Base-by-base conservation (phyloP, 2,888 invertebrate genomes). In the Acronicta leporina region DNA sequence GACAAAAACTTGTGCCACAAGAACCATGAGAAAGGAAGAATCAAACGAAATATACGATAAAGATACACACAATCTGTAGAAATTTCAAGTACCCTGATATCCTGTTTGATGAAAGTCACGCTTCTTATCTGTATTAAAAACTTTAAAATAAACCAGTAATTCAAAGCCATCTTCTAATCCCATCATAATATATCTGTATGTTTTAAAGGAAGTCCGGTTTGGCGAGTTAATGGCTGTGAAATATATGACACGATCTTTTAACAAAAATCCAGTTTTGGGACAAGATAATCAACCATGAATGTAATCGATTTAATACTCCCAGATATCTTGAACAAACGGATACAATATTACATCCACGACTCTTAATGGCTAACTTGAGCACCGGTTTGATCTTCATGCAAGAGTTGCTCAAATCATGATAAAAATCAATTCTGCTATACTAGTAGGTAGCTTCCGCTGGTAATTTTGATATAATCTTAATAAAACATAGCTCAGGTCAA, bases 201-300 rank as follows among this genome's bases (percentile, higher is more conserved):
- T 66, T 50, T 11, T 27, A 8, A 45, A 49, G 51, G 68, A 75
- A 66, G 50, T 67, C 76, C 76, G 59, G 76, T 72, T 73, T 55
- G 20, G 52, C 46, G 16, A 60, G 42, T 49, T 50, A 56, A 65
- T 53, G n/a, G 20, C 35, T 66, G 53, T 54, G 47, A 53, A 71
- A 71, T 40, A 30, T 44, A 44, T 44, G 68, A 53, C 54, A 63
- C 48, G 48, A 62, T 55, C 42, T 57, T 30, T 43, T 40, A 41
- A 50, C 50, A 51, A 33, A 43, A 50, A 20, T 55, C 44, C 54
- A 13, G 44, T 59, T 52, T 55, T 25, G 38, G 44, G 9, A 14
- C 16, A 10, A 54, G 10, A 4, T 43, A 69, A 69, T 44, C 20
- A 55, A 53, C 40, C 53, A 47, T 51, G 44, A 65, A 45, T 33